Base-by-base conservation (phyloP, 2,888 invertebrate species). In the Heliconius cydno region DNA sequence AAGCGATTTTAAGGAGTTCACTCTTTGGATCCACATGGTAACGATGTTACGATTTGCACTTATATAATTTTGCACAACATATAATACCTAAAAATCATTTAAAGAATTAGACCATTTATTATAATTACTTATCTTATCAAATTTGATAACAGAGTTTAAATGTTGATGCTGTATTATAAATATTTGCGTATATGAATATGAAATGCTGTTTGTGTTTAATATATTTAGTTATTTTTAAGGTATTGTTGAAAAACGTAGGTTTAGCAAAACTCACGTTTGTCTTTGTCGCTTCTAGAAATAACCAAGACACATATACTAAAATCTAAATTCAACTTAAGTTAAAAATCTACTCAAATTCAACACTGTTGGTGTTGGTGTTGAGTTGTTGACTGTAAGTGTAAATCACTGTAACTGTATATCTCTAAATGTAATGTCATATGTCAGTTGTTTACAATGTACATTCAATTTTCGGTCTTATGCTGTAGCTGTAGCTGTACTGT, bases 1-100 rank as follows among this genome's bases (percentile, higher is more conserved):
- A 7, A 81, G 41, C 52, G 72, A 76, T 82, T 84, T 85, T 22
- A 88, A 79, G 79, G 82, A 86, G 83, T 63, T 84, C 66, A 88
- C 41, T 73, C 68, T 80, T 80, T 76, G 72, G 19, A 78, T 73
- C 67, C 78, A 73, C 81, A 81, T 81, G 25, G n/a, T 15, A 30
- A n/a, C 34, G 13, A 38, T 57, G 57, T 60, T 73, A 46, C 52
- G 15, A 25, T 28, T 25, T 52, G n/a, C 12, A 13, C 34, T 34
- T 30, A 22, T n/a, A n/a, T n/a, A n/a, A n/a, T n/a, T n/a, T n/a
- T n/a, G n/a, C n/a, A 34, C 12, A 34, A 30, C 22, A 10, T 72
- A n/a, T 6, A 72, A 72, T 73, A 34, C 25, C 73, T 73, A 60
- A 73, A 60, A 73, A 60, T n/a, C 0, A 60, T 38, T 73, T 60